Evolutionary conservation across 2,797 vertebrate species (phyloP).

Genomic region (Cygnus olor): DNA sequence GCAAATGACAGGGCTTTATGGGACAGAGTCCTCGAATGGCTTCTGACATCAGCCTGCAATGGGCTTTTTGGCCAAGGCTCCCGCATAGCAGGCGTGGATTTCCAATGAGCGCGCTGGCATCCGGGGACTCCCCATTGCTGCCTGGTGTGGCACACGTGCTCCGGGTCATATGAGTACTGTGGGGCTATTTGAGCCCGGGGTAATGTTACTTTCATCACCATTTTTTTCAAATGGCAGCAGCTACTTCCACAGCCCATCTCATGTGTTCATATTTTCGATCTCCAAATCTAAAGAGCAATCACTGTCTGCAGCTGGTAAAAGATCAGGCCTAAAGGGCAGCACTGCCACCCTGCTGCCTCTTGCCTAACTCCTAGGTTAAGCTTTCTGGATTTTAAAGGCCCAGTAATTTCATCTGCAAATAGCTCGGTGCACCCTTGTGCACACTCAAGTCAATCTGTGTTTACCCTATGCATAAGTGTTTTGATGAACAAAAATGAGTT

Average conservation of each 20-base stretch:
- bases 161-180: neutral
- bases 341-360: neutral
- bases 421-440: neutral
- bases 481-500: neutral
- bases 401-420: neutral
- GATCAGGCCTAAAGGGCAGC: neutral
- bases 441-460: neutral
- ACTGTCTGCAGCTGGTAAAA: neutral
- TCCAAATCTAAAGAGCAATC: neutral
- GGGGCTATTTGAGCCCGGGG: neutral
- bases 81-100: accelerated
- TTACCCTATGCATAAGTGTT: neutral
- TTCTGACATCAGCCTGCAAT: neutral
- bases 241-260: neutral
- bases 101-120: neutral
- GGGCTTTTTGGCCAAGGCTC: neutral
- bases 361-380: neutral
- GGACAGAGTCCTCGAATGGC: neutral
- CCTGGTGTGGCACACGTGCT: neutral
- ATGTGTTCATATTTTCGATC: neutral
- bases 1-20: neutral
- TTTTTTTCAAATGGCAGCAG: neutral
- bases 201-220: neutral
- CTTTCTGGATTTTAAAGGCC: neutral
- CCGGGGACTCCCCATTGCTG: neutral